Percentiles rank a stretch among this genome's conserved stretches.
These are phyloP conservation scores for Paragorgia papillata DNA, from an alignment of 92 coral and sea anemone species.

Conservation along the genomic window DNA sequence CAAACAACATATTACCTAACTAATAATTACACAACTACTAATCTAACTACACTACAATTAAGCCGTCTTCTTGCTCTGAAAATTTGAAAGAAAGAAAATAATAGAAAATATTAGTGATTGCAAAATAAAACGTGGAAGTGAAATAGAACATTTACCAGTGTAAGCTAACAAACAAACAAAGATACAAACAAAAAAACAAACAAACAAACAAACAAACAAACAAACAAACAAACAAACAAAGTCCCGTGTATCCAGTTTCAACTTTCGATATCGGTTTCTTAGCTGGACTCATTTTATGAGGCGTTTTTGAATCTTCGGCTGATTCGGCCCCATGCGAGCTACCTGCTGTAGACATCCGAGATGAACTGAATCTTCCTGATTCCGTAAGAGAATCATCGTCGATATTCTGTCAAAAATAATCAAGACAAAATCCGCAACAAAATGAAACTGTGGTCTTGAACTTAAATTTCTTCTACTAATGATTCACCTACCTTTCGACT, in stretches of 20 bases:
- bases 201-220: no score
- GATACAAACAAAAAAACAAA: no score
- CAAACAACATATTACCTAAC: no score
- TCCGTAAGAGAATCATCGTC: background rate
- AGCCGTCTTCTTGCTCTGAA: background rate
- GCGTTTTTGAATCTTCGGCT: background rate
- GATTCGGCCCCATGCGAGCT: background rate
- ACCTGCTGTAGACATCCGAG: background rate
- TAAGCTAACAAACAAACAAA: background rate
- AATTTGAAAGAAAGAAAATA: background rate
- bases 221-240: conserved; percentile 15
- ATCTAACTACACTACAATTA: no score
- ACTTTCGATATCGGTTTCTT: background rate
- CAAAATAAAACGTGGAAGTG: background rate
- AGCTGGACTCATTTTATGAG: background rate
- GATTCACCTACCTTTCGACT: background rate
- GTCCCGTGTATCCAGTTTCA: conserved; percentile 36
- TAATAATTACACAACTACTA: no score
- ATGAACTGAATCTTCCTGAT: background rate
- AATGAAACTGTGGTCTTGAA: background rate
- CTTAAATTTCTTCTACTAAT: background rate
- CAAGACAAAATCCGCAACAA: background rate
- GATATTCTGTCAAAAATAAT: background rate
- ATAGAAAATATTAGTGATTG: background rate
- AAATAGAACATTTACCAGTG: background rate